Base-by-base conservation (phyloP, 2,113 vertebrate genomes). In the Zosterops hypoxanthus region DNA sequence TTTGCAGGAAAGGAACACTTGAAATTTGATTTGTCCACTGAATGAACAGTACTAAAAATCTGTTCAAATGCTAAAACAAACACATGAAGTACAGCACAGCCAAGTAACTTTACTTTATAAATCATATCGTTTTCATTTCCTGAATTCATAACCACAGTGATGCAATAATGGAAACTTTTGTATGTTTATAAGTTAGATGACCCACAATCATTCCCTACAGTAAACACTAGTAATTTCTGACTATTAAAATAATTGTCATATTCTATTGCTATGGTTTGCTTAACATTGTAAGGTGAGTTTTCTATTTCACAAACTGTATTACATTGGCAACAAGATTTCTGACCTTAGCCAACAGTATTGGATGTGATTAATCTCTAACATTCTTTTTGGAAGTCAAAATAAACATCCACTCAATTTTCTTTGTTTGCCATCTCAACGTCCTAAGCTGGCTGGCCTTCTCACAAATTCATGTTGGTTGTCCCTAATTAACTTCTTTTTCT, bases 111-210 rank as follows among this genome's bases (percentile, higher is more conserved):
- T 94, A 93, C 87, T 93, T 94, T 86, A 92, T 94, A 95, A 95
- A 96, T 93, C 88, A 90, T 83, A 95, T 82, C 6, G 0, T 93
- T 97, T 95, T 94, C 52, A 95, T 96, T 96, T 95, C 92, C 69
- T 97, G 88, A 92, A 97, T 88, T 89, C 91, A 93, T 95, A 92
- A 96, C 82, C 86, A 91, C 83, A 91, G 77, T 92, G 91, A 95
- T 92, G 94, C 88, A 95, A 97, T 89, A 92, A 91, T 83, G 95
- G 94, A 96, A 96, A 97, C 56, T 94, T 96, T 93, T 92, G 36
- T 77, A 83, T 92, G 79, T 96, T 96, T 96, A 22, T 92, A 96
- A 93, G 92, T 92, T 94, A 94, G 92, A 93, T 90, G 90, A 92
- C 56, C 86, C 80, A 95, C 56, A 86, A 60, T 71, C 7, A 0